Evolutionary conservation across 2,888 invertebrate genomes (phyloP).

Genomic region (Ptilodon capucinus): DNA sequence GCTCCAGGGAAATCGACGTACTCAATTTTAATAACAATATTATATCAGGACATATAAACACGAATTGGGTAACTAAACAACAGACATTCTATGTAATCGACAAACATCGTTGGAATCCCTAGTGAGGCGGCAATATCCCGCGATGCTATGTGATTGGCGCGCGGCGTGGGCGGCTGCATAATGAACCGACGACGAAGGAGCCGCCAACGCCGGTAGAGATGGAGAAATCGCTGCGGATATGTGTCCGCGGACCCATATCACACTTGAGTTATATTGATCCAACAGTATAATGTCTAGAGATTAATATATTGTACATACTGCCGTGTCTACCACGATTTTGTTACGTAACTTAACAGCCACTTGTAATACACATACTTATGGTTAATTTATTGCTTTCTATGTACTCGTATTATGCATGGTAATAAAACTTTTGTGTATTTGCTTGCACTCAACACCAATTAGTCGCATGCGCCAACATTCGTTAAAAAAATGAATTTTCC

Average conservation of each 20-base stretch:
- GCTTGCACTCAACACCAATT: too few relatives aligned
- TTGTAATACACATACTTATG: too few relatives aligned
- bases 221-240: slow-evolving; percentile 5
- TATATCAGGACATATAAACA: neutral
- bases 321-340: too few relatives aligned
- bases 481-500: neutral
- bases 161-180: slow-evolving; percentile 77
- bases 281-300: too few relatives aligned
- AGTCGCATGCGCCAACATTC: too few relatives aligned
- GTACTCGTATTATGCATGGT: too few relatives aligned
- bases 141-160: slow-evolving; percentile 77
- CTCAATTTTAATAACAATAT: neutral
- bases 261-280: neutral
- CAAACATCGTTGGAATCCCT: slow-evolving; percentile 67
- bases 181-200: slow-evolving; percentile 76
- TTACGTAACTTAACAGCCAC: too few relatives aligned
- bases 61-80: slow-evolving; percentile 26
- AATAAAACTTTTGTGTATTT: too few relatives aligned
- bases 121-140: slow-evolving; percentile 73
- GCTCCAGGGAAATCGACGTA: neutral
- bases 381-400: too few relatives aligned
- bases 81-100: slow-evolving; percentile 47
- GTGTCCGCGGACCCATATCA: neutral
- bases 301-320: too few relatives aligned
- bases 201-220: slow-evolving; percentile 40